Conservation (phyloP, 2,113 vertebrate genomes). For the Psammodynastes pulverulentus region DNA sequence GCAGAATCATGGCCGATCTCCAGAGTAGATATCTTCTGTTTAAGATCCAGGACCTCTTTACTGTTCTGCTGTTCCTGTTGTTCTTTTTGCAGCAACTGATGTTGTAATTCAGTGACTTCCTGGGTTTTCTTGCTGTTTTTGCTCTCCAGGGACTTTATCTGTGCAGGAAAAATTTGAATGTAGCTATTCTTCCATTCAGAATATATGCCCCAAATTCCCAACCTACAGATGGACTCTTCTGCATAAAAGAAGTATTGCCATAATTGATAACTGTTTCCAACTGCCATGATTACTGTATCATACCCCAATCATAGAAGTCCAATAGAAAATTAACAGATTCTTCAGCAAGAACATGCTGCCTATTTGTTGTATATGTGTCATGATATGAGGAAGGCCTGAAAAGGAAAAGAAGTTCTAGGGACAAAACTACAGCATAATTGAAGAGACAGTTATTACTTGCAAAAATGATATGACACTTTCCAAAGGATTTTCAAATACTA, state of each 20-base stretch:
- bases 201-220: no score
- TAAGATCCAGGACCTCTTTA: slow-evolving; percentile 62
- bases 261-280: not conserved
- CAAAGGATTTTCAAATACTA: not conserved
- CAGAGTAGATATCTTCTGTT: slow-evolving; percentile 64
- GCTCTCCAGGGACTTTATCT: slow-evolving; percentile 75
- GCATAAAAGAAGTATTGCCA: not conserved
- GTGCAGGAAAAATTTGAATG: not conserved
- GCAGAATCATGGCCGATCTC: slow-evolving; percentile 69
- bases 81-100: slow-evolving; percentile 63
- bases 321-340: not conserved
- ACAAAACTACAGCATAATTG: not conserved
- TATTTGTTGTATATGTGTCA: not conserved
- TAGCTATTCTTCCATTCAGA: not conserved
- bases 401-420: not conserved
- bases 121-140: slow-evolving; percentile 66
- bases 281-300: not conserved
- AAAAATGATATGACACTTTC: not conserved
- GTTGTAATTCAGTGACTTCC: slow-evolving; percentile 71
- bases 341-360: not conserved
- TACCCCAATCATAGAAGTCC: not conserved
- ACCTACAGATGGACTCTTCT: not conserved
- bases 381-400: not conserved
- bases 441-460: not conserved
- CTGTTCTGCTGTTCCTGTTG: slow-evolving; percentile 66